Base-by-base conservation (phyloP, 2,113 vertebrate genomes). In the Sorex fumeus region DNA sequence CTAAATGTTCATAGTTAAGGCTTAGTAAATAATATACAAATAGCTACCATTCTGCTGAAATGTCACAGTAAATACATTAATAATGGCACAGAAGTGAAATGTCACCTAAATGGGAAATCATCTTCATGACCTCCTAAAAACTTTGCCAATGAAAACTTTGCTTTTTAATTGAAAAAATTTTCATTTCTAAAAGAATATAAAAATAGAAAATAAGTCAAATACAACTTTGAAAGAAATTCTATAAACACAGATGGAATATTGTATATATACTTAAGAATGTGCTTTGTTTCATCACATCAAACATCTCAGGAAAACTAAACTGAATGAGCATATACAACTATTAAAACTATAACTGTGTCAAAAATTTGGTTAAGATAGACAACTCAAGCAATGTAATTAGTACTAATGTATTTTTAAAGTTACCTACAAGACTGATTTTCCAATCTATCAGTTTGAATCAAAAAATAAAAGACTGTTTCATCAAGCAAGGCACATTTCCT, bases 401-500 rank as follows among this genome's bases (percentile, higher is more conserved):
- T 45, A 89, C 69, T 72, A 81, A 89, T n/a, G 66, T 36, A 57
- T 45, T 84, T 94, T 84, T 92, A 92, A 95, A 92, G 45, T 34
- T 89, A 92, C 30, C 71, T 85, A 84, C 45, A 76, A 81, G 69
- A 90, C 57, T 94, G 74, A 93, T 75, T 93, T 81, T 67, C 71
- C 91, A 94, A 90, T 66, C 82, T 96, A 72, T 34, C n/a, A 36
- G 81, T 96, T 81, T 90, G 69, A 93, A 88, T 91, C 28, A 92
- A 91, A 94, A 93, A 96, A 95, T 88, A 94, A 96, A 77, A 34
- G 87, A 0, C 70, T 84, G 83, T 87, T 95, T 92, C 88, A 69
- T 87, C 90, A 87, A 95, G 80, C 96, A 98, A 98, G 98, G 98
- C 97, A 97, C 97, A 96, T 88, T 96, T 96, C 95, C 90, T 94